These are phyloP conservation scores for Syrrhaptes paradoxus DNA, from an alignment of 2,113 vertebrate genomes.

Conservation along the genomic window DNA sequence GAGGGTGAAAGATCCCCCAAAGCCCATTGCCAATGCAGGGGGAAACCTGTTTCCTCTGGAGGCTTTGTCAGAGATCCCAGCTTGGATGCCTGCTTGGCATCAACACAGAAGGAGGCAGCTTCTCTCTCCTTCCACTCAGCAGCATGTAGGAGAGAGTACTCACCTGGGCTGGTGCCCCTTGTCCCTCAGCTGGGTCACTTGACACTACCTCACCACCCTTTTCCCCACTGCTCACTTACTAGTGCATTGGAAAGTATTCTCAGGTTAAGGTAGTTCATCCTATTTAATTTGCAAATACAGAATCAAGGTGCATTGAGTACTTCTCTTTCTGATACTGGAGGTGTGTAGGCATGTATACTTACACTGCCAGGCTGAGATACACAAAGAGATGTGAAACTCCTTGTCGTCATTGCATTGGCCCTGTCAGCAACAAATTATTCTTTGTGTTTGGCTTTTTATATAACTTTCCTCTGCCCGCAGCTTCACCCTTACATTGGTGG, in stretches of 20 bases:
- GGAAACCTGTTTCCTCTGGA: background rate
- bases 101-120: accelerated
- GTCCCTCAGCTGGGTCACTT: background rate
- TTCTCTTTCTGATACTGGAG: background rate
- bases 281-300: background rate
- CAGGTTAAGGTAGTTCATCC: background rate
- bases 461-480: background rate
- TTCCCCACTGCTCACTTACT: background rate
- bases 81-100: background rate
- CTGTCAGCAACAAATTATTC: background rate
- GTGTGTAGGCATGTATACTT: accelerated
- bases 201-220: background rate
- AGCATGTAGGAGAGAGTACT: background rate
- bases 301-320: background rate
- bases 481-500: background rate
- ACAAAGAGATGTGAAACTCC: background rate
- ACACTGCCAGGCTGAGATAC: background rate
- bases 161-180: background rate
- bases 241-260: background rate
- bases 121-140: background rate
- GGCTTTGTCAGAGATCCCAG: background rate
- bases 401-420: background rate
- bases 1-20: background rate
- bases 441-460: background rate
- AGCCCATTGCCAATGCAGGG: background rate